Percentiles rank a stretch among this genome's conserved stretches.
Evolutionary conservation across 2,797 vertebrate genomes (phyloP).

Genomic region (Dallia pectoralis): DNA sequence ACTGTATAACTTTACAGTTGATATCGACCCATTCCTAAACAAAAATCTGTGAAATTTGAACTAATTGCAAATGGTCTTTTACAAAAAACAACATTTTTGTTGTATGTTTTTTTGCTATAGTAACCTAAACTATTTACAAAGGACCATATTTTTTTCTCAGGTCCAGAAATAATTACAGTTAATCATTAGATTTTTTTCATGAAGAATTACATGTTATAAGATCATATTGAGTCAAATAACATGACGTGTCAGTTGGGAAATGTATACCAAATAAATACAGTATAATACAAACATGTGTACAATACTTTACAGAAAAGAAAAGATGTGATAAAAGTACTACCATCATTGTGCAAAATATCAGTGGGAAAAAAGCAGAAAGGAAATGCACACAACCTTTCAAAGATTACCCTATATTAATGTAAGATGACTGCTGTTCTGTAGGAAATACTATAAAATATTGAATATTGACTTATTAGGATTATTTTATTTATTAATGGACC

Average conservation of each 20-base stretch:
- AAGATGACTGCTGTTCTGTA: background rate
- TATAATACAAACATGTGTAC: conserved; percentile 39
- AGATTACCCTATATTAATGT: conserved; percentile 1
- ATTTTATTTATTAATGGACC: background rate
- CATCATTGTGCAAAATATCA: conserved; percentile 58
- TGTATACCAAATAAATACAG: conserved; percentile 39
- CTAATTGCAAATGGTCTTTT: background rate
- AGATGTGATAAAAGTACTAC: conserved; percentile 31
- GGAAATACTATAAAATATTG: background rate
- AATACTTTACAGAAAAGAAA: conserved; percentile 18
- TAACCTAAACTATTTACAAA: conserved; percentile 9
- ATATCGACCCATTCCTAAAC: conserved; percentile 8
- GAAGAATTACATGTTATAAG: background rate
- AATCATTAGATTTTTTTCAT: conserved; percentile 12
- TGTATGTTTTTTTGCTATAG: conserved; percentile 1
- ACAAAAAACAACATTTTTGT: background rate
- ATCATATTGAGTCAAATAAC: background rate
- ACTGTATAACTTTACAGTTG: conserved; percentile 5
- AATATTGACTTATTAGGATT: background rate
- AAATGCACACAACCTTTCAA: conserved; percentile 6
- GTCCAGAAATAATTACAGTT: background rate
- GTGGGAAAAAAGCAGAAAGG: conserved; percentile 25
- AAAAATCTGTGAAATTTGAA: conserved; percentile 21
- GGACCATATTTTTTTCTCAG: conserved; percentile 6
- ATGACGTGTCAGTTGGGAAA: conserved; percentile 39